Evolutionary conservation across 2,888 invertebrate species (phyloP).

Genomic region (Tipula unca): DNA sequence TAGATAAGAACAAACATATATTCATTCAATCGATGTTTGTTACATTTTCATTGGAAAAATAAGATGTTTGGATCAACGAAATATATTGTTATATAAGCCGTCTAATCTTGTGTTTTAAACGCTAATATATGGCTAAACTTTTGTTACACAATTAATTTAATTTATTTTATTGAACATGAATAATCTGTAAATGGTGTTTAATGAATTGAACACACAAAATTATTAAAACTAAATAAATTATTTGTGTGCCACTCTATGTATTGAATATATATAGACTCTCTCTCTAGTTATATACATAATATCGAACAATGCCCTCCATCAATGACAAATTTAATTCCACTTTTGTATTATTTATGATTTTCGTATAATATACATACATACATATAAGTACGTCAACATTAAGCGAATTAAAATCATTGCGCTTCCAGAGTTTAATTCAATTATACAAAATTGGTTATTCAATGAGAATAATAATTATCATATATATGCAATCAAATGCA

Average conservation of each 20-base stretch:
- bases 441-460: neutral
- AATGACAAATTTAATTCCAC: neutral
- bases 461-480: neutral
- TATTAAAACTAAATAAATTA: neutral
- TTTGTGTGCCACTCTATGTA: neutral
- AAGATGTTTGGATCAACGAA: no score
- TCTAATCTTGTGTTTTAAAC: neutral
- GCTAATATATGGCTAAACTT: neutral
- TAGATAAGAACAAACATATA: no score
- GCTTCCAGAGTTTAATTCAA: neutral
- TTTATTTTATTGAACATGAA: neutral
- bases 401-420: neutral
- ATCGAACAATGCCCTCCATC: constrained; percentile 17
- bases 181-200: neutral
- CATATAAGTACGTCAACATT: neutral
- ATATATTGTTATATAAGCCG: neutral
- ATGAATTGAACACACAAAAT: neutral
- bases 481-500: neutral
- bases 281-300: neutral
- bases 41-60: neutral
- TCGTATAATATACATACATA: neutral
- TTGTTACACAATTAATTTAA: neutral
- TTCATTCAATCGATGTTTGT: no score
- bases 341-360: neutral
- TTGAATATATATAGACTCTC: neutral